Percentiles rank a stretch among this genome's conserved stretches.
Conservation (phyloP, 2,113 vertebrate genomes). For the Etheostoma spectabile region DNA sequence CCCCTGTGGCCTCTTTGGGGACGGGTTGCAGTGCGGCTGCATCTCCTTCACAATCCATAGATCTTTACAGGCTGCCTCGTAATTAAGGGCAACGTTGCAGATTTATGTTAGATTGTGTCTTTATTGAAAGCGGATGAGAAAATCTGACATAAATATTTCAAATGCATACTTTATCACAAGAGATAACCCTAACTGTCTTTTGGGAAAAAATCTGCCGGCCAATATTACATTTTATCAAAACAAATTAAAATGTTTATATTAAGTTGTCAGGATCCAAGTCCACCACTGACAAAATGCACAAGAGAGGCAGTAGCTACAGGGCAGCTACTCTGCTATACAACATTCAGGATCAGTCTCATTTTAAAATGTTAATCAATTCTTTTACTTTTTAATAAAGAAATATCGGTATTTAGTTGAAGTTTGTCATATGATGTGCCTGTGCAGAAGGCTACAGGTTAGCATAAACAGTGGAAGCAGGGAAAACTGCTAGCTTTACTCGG, state of each 20-base stretch:
- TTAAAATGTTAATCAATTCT: not conserved
- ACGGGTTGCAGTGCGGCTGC: conserved; percentile 60
- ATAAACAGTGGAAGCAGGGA: not conserved
- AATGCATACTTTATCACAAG: conserved; percentile 23
- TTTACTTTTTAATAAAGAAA: not conserved
- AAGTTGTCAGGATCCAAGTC: conserved; percentile 13
- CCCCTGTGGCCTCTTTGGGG: conserved; percentile 55
- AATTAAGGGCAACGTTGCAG: conserved; percentile 50
- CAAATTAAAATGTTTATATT: conserved; percentile 9
- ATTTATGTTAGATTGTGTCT: conserved; percentile 40
- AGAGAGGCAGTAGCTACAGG: not conserved
- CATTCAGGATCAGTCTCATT: not conserved
- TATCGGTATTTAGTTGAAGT: not conserved
- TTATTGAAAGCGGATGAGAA: conserved; percentile 34
- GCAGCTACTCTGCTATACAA: not conserved
- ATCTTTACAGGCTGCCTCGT: conserved; percentile 36
- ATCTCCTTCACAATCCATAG: conserved; percentile 58
- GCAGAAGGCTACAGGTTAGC: not conserved
- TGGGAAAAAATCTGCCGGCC: not conserved
- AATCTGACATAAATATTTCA: conserved; percentile 25
- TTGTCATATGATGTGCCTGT: not conserved
- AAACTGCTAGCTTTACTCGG: not conserved
- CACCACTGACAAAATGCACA: not conserved
- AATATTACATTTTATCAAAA: conserved; percentile 17
- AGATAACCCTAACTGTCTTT: conserved; percentile 14